Base-by-base conservation (phyloP, 2,888 invertebrate species). In the Amiota communis region DNA sequence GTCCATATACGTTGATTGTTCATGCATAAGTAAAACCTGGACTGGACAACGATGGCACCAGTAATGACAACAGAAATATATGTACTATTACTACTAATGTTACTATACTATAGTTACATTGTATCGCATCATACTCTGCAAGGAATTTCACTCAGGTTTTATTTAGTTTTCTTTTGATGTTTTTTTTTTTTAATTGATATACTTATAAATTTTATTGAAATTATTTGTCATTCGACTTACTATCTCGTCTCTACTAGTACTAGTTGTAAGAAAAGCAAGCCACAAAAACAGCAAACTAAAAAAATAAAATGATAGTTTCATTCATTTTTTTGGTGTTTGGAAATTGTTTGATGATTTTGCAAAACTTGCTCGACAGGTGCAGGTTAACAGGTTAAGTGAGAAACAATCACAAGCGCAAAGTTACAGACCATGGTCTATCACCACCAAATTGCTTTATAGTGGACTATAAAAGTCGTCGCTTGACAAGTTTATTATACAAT, bases 91-190 rank as follows among this genome's bases (percentile, higher is more conserved):
- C n/a, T n/a, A n/a, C n/a, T n/a, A n/a, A n/a, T n/a, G n/a, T n/a
- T n/a, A n/a, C n/a, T n/a, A n/a, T n/a, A n/a, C n/a, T n/a, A n/a
- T n/a, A n/a, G n/a, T n/a, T n/a, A 36, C 36, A 36, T 36, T 36
- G 36, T 36, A 36, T 36, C 36, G 3, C 36, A 36, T 20, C 53
- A 51, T 15, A 15, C 57, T 17, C 57, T 67, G 67, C 20, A 23
- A 71, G 71, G 71, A 71, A 71, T 71, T 71, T 71, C 71, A 61
- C 71, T 71, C 71, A 63, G 63, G 71, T 71, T 71, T 71, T 61
- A 23, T 20, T 53, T 23, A 4, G 23, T 49, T 20, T 59, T 59
- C 17, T 23, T 63, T 1, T 3, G 23, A 20, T 67, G n/a, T n/a
- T n/a, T n/a, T 23, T 11, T 51, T 67, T 67, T 12, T 67, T 49